A percentile compares a stretch with the other conserved stretches of the same genome.
phyloP scores from a whole-genome alignment of 2,888 invertebrate genomes.

The Torymus texanus region DNA sequence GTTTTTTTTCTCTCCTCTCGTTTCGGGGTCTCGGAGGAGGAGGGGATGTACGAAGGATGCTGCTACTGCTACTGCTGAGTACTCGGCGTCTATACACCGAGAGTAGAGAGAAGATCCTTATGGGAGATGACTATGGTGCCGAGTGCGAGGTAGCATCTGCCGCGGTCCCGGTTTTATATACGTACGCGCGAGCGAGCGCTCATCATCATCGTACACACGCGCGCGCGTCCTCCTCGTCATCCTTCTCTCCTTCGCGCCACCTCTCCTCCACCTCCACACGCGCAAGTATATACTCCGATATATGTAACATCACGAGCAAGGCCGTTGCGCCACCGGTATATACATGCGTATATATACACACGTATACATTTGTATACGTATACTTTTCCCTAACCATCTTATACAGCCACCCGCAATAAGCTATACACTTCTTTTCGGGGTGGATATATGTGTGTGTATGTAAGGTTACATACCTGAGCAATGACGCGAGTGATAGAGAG shows the following conservation, averaged over 20 bases:
- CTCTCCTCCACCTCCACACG: conserved; percentile 37
- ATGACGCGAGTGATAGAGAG: conserved; percentile 22
- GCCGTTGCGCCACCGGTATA: conserved; percentile 67
- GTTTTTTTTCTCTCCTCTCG: no score
- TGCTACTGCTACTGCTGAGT: no score
- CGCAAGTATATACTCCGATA: conserved; percentile 57
- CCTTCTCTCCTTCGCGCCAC: conserved; percentile 43
- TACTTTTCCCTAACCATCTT: conserved; percentile 1
- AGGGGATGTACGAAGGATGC: no score
- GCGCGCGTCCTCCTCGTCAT: conserved; percentile 63
- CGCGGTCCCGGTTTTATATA: conserved; percentile 69
- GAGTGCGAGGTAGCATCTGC: conserved; percentile 71
- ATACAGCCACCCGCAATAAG: neutral
- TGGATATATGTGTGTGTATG: neutral
- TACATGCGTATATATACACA: conserved; percentile 9
- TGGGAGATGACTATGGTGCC: conserved; percentile 67
- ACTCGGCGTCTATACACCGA: conserved; percentile 7
- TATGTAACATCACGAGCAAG: conserved; percentile 73
- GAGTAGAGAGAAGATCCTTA: conserved; percentile 57
- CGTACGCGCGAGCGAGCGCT: conserved; percentile 64
- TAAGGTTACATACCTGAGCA: conserved; percentile 43
- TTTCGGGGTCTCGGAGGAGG: no score
- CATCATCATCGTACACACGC: neutral
- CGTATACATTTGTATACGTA: neutral
- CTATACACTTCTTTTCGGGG: conserved; percentile 18